These are phyloP conservation scores for Parasteatoda lunata DNA, from an alignment of 2,888 invertebrate species.

Conservation along the genomic window DNA sequence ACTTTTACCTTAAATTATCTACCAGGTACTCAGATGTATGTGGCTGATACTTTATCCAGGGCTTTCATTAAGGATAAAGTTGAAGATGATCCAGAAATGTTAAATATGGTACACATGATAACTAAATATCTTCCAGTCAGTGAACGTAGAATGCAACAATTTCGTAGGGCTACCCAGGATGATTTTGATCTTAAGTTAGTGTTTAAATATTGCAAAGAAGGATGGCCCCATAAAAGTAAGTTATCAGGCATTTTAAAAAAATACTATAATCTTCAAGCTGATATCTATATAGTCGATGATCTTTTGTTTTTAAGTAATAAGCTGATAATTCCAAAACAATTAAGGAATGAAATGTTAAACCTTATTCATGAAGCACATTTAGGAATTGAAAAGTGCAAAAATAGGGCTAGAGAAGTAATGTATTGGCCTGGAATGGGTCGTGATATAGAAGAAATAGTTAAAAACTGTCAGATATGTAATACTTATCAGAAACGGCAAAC, in stretches of 20 bases:
- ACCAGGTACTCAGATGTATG: conserved; percentile 19
- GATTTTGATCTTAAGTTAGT: conserved; percentile 4
- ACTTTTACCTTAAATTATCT: conserved; percentile 1
- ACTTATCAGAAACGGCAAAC: conserved; percentile 1
- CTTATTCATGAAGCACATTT: conserved; percentile 20
- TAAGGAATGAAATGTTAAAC: background rate
- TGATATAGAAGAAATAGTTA: background rate
- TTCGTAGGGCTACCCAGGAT: background rate
- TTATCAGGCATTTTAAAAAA: background rate
- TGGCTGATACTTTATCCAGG: conserved; percentile 21
- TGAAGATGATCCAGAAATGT: background rate
- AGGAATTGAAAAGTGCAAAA: conserved; percentile 24
- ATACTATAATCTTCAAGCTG: conserved; percentile 13
- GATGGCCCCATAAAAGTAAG: conserved; percentile 3
- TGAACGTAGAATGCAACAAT: conserved; percentile 2
- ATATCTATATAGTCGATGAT: conserved; percentile 4
- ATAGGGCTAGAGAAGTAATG: conserved; percentile 1
- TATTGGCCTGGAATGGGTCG: conserved; percentile 3
- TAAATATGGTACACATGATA: background rate
- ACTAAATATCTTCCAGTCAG: conserved; percentile 14
- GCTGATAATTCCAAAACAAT: background rate
- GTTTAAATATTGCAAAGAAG: conserved; percentile 5
- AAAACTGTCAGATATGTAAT: background rate
- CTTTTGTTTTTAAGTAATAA: conserved; percentile 13
- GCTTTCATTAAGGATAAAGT: conserved; percentile 21